phyloP scores from a whole-genome alignment of 2,888 invertebrate genomes.

The Corbicula japonica region DNA sequence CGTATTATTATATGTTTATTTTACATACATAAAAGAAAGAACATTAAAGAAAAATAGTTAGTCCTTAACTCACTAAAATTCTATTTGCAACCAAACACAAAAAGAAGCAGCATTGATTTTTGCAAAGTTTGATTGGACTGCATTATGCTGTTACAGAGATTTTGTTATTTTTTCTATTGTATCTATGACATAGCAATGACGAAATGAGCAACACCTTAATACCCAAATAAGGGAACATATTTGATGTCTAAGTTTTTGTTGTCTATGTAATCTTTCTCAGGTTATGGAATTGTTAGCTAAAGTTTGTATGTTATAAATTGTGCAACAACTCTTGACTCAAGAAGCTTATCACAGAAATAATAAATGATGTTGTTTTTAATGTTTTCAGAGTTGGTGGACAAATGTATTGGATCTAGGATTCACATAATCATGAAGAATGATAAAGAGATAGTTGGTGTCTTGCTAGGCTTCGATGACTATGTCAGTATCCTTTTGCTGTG shows the following conservation, averaged over 20 bases:
- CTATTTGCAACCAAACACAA: no score
- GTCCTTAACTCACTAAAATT: no score
- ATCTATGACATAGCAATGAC: no score
- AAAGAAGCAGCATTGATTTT: no score
- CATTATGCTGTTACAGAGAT: no score
- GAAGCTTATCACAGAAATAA: background rate
- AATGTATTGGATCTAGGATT: constrained; percentile 99
- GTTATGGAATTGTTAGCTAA: background rate
- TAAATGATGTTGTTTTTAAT: background rate
- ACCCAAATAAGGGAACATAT: background rate
- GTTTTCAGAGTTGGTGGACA: constrained; percentile 96
- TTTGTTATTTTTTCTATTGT: no score
- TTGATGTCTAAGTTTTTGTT: background rate
- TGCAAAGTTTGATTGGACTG: no score
- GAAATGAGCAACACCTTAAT: background rate
- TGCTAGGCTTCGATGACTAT: constrained; percentile 99
- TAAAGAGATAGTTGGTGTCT: constrained; percentile 99
- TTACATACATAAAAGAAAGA: no score
- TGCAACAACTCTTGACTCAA: background rate
- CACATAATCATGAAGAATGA: constrained; percentile 99
- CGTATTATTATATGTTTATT: no score
- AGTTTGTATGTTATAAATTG: background rate
- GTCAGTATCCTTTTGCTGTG: constrained; percentile 89
- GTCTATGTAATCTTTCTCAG: background rate
- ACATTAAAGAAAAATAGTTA: no score